Base-by-base conservation (phyloP, 2,113 vertebrate species). In the Brachirus orientalis region DNA sequence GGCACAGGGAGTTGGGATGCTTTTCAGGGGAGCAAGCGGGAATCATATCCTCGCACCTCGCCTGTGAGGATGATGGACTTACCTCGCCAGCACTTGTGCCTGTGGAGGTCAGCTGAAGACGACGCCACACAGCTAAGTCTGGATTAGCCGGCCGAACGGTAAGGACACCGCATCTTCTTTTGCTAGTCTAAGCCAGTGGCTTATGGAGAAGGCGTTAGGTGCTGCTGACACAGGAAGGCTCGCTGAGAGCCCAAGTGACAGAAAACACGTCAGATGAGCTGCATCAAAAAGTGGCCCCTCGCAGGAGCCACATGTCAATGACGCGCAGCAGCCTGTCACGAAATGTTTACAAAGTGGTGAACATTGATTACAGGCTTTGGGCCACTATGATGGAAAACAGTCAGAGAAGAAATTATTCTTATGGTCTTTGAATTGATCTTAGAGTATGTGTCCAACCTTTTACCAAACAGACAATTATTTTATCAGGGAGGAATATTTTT, bases 61-160 rank as follows among this genome's bases (percentile, higher is more conserved):
- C 66, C 83, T 83, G 85, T 83, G 88, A 88, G 84, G 84, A 78
- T 88, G 89, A 88, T 88, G 91, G 89, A 91, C 86, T 89, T 89
- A 76, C 79, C 64, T 70, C 82, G 71, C 83, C 85, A 84, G 83
- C 83, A 86, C 88, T 79, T 86, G 28, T 28, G 83, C 79, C 84
- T 79, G 88, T 83, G 84, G 91, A 91, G 90, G 90, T 91, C 90
- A 91, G 83, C 85, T 89, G 86, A 88, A 93, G 89, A 88, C 90
- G 82, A 90, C 88, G 62, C 85, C 80, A 88, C 82, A 58, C 86
- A 90, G 91, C 91, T 91, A 92, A 94, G 82, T 92, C 91, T 92
- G 91, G 92, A 93, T 94, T 92, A 93, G 90, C 90, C 80, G 84
- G 91, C 89, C 92, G 68, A 90, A 92, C 87, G 92, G 92, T 94